Percentiles rank a stretch among this genome's conserved stretches.
phyloP scores from a whole-genome alignment of 2,888 invertebrate genomes.

The Polydesmus complanatus region DNA sequence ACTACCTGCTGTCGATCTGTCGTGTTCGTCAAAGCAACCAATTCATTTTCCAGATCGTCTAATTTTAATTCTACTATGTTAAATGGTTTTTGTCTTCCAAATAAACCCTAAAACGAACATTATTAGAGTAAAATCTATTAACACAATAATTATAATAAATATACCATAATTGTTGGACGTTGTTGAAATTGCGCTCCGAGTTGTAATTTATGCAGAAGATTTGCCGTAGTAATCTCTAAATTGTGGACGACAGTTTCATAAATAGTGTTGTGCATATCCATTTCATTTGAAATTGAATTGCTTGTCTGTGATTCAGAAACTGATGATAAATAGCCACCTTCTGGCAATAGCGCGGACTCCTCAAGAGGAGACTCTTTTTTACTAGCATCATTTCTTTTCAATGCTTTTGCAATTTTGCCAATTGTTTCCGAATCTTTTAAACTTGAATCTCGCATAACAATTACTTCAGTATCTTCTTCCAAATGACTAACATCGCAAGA shows the following conservation, averaged over 20 bases:
- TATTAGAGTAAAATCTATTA: neutral
- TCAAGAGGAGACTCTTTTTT: too few relatives aligned
- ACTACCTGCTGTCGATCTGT: neutral
- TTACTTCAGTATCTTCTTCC: neutral
- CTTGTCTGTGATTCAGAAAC: too few relatives aligned
- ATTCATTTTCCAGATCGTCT: constrained; percentile 1
- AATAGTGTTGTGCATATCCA: too few relatives aligned
- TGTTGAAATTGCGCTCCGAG: too few relatives aligned
- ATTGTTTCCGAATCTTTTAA: too few relatives aligned
- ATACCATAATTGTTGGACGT: neutral
- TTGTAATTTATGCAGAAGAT: too few relatives aligned
- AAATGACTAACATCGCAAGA: neutral
- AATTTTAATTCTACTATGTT: too few relatives aligned
- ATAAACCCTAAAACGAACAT: neutral
- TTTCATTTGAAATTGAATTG: too few relatives aligned
- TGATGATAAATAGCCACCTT: neutral
- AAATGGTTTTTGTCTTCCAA: neutral
- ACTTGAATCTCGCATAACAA: neutral
- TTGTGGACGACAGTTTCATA: too few relatives aligned
- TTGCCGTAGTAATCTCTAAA: too few relatives aligned
- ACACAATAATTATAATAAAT: neutral
- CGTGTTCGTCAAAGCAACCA: neutral
- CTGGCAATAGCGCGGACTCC: neutral
- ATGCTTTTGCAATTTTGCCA: too few relatives aligned
- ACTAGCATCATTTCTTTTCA: too few relatives aligned